Evolutionary conservation across 2,113 vertebrate genomes (phyloP).

Genomic region (Passer montanus): DNA sequence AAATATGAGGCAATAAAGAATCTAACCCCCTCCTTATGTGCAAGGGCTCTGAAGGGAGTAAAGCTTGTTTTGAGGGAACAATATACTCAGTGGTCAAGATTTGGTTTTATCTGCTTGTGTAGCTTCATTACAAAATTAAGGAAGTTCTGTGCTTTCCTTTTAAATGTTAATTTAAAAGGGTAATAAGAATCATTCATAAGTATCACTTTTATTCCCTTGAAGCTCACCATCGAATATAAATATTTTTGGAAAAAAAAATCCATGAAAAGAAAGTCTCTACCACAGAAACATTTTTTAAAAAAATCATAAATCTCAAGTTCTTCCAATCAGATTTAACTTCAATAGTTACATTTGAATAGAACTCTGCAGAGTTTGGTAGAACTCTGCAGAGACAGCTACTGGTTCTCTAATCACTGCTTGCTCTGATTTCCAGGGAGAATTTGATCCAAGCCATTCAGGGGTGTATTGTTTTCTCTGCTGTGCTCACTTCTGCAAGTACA

Average conservation of each 20-base stretch:
- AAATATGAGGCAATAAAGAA: background rate
- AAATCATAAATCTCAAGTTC: background rate
- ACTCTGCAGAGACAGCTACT: background rate
- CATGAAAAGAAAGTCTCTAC: background rate
- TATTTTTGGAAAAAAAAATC: background rate
- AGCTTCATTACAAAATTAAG: background rate
- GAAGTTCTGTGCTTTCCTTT: background rate
- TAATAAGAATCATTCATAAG: background rate
- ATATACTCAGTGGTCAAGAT: background rate
- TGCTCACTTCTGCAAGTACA: constrained; percentile 53
- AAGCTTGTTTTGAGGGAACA: background rate
- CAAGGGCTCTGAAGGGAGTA: background rate
- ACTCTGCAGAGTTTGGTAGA: background rate
- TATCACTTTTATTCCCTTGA: background rate
- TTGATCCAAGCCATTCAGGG: constrained; percentile 26
- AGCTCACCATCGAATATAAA: background rate
- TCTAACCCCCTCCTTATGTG: background rate
- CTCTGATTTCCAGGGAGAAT: constrained; percentile 18
- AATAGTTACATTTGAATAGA: background rate
- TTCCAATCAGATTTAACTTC: background rate
- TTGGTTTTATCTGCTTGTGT: background rate
- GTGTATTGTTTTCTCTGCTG: constrained; percentile 54
- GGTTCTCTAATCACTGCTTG: constrained; percentile 15
- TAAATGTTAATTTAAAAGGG: background rate
- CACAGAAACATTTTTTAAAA: background rate